Conservation (phyloP, 2,888 invertebrate species). For the Pristionchus mayeri region DNA sequence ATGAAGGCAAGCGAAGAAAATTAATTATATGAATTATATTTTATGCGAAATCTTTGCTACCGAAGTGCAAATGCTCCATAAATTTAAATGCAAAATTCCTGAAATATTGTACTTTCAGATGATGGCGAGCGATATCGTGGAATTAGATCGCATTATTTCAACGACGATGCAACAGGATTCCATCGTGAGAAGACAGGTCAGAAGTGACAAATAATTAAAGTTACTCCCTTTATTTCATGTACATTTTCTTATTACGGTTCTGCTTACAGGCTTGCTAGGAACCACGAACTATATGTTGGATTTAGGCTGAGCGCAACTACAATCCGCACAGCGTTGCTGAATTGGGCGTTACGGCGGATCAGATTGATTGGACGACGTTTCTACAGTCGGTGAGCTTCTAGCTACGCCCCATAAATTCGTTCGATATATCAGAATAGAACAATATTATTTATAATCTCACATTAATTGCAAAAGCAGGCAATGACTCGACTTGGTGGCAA, state of each 20-base stretch:
- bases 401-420: too few relatives aligned
- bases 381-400: neutral
- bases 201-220: neutral
- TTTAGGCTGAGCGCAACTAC: constrained; percentile 1
- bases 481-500: neutral
- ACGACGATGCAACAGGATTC: too few relatives aligned
- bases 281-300: too few relatives aligned
- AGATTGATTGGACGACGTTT: neutral
- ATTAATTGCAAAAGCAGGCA: too few relatives aligned
- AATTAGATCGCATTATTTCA: neutral
- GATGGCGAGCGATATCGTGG: neutral
- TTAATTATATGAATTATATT: neutral
- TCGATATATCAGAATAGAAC: too few relatives aligned
- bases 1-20: neutral
- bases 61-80: neutral
- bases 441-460: too few relatives aligned
- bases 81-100: neutral
- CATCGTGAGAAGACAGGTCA: too few relatives aligned
- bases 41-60: neutral
- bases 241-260: too few relatives aligned
- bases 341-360: neutral
- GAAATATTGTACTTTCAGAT: too few relatives aligned
- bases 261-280: too few relatives aligned
- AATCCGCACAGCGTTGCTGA: neutral
- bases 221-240: neutral